Percentiles rank a stretch among this genome's conserved stretches.
Evolutionary conservation across 2,113 vertebrate genomes (phyloP).

Genomic region (Charina bottae): DNA sequence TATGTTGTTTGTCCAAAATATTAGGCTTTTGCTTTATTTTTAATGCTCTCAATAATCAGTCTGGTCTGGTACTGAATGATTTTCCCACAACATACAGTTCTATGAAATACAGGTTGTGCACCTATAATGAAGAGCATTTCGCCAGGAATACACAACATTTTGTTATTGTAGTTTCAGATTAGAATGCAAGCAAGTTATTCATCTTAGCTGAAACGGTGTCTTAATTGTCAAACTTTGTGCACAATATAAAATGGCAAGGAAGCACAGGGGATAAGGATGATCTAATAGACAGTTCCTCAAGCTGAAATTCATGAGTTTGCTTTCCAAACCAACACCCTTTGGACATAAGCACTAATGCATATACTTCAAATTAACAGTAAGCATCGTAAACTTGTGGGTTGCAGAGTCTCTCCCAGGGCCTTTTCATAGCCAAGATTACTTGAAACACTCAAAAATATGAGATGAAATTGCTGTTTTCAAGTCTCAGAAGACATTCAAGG

Average conservation of each 20-base stretch:
- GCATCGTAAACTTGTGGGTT: constrained; percentile 55
- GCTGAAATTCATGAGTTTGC: constrained; percentile 35
- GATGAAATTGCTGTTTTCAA: constrained; percentile 37
- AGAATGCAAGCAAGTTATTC: neutral
- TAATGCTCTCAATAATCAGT: neutral
- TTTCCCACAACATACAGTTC: neutral
- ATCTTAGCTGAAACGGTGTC: neutral
- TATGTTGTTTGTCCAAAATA: neutral
- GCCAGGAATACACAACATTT: neutral
- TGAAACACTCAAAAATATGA: constrained; percentile 44
- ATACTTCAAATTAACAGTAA: constrained; percentile 46
- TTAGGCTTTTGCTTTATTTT: neutral
- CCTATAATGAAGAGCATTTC: neutral
- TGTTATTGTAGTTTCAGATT: neutral
- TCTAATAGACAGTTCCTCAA: neutral
- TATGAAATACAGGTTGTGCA: neutral
- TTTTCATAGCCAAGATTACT: constrained; percentile 55
- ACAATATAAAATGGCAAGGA: neutral
- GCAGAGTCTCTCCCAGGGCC: constrained; percentile 47
- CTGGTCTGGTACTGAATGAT: neutral
- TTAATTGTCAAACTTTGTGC: neutral
- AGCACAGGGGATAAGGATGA: neutral
- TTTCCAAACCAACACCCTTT: constrained; percentile 57
- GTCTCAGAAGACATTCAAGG: constrained; percentile 40
- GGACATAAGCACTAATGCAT: constrained; percentile 38